Conservation (phyloP, 2,888 invertebrate genomes). For the Patella depressa region DNA sequence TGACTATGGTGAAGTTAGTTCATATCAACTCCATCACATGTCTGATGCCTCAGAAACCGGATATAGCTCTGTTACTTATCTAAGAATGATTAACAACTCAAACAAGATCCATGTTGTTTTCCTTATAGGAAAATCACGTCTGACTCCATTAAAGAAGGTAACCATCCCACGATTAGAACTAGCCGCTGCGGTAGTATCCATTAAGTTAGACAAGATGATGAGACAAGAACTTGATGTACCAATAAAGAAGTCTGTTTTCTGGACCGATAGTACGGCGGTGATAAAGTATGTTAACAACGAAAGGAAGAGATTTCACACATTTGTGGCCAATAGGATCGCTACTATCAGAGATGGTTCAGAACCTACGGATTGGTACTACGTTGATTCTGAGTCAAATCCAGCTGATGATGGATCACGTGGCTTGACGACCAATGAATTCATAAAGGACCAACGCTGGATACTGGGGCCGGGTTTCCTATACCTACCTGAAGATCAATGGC, state of each 20-base stretch:
- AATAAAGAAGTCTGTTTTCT: not conserved
- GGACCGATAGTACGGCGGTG: constrained; percentile 6
- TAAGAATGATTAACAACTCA: not conserved
- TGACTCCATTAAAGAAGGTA: constrained; percentile 16
- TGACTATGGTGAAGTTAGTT: not conserved
- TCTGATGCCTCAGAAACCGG: constrained; percentile 20
- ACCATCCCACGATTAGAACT: constrained; percentile 19
- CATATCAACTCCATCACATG: constrained; percentile 20
- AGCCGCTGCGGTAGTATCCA: constrained; percentile 11
- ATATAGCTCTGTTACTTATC: constrained; percentile 15
- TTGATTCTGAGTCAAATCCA: constrained; percentile 3
- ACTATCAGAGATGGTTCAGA: not conserved
- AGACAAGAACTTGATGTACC: not conserved
- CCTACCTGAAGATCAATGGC: constrained; percentile 19
- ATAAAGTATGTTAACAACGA: constrained; percentile 5
- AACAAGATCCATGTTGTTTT: no score
- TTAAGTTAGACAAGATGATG: constrained; percentile 13
- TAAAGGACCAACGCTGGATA: constrained; percentile 16
- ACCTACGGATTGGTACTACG: not conserved
- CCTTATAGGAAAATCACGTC: constrained; percentile 12
- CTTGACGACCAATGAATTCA: not conserved
- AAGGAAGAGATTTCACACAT: constrained; percentile 16
- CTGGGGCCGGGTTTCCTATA: constrained; percentile 19
- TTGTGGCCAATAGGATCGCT: not conserved
- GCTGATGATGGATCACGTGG: constrained; percentile 20